These are phyloP conservation scores for Cydia splendana DNA, from an alignment of 1,140 invertebrate genomes.

Conservation along the genomic window DNA sequence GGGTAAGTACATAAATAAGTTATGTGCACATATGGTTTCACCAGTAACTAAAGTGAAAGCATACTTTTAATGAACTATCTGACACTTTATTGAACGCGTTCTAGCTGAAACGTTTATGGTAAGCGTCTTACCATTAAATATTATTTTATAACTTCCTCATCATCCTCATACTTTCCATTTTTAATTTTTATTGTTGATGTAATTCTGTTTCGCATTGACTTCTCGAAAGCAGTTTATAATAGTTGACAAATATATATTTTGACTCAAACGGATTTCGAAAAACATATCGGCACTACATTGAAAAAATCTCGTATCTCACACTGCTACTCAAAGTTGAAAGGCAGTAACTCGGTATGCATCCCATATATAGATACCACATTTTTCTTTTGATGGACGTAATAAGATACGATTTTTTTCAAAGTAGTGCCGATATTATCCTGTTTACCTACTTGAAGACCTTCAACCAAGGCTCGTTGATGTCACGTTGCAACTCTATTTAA, in stretches of 20 bases:
- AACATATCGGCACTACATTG: no score
- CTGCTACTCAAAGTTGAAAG: no score
- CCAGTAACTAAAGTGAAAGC: background rate
- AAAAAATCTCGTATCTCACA: no score
- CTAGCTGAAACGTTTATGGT: slow-evolving; percentile 3
- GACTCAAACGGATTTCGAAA: no score
- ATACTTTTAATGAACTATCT: background rate
- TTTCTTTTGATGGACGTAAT: no score
- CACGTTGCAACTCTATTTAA: slow-evolving; percentile 22
- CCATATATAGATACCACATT: no score
- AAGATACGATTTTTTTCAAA: no score
- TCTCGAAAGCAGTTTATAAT: no score
- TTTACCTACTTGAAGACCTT: background rate
- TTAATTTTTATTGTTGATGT: background rate
- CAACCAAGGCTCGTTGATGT: slow-evolving; percentile 12
- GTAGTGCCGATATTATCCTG: no score
- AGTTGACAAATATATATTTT: background rate
- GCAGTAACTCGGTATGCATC: no score
- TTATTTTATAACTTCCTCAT: background rate
- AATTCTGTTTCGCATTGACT: background rate
- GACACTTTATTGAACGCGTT: background rate
- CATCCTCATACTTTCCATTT: background rate
- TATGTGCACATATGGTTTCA: background rate
- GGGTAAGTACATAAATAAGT: background rate
- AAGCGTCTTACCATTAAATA: background rate